phyloP scores from a whole-genome alignment of 2,888 invertebrate species.

The Lepeophtheirus nordmannii region DNA sequence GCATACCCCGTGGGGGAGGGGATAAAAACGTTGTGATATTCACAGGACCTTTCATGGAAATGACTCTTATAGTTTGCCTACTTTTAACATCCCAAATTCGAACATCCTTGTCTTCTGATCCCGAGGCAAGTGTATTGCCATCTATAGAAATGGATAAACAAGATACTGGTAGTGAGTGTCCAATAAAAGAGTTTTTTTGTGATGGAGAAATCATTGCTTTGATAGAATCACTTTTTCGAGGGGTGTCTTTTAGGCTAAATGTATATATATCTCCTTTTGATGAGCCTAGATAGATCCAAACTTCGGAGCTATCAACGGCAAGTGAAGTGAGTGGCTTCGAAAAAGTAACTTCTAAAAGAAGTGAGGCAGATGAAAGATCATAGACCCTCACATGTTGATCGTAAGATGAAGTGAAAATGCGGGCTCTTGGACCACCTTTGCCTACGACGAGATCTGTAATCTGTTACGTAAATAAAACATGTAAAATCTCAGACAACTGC shows the following conservation, averaged over 20 bases:
- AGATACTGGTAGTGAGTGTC: slow-evolving; percentile 53
- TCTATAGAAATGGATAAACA: slow-evolving; percentile 55
- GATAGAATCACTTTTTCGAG: slow-evolving; percentile 35
- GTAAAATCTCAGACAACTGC: not conserved
- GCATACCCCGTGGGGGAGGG: slow-evolving; percentile 37
- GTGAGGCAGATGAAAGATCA: slow-evolving; percentile 50
- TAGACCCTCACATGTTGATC: slow-evolving; percentile 72
- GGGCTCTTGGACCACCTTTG: slow-evolving; percentile 49
- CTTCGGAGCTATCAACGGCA: slow-evolving; percentile 51
- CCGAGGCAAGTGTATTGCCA: slow-evolving; percentile 55
- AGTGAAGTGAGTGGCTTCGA: slow-evolving; percentile 52
- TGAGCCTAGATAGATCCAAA: slow-evolving; percentile 56
- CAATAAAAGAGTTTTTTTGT: slow-evolving; percentile 42
- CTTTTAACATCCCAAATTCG: slow-evolving; percentile 66
- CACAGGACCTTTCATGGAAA: slow-evolving; percentile 52
- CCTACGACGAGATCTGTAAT: slow-evolving; percentile 63
- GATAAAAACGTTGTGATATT: slow-evolving; percentile 52
- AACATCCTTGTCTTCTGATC: slow-evolving; percentile 54
- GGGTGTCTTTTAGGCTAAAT: slow-evolving; percentile 50
- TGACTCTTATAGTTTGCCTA: slow-evolving; percentile 53
- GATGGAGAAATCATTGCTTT: slow-evolving; percentile 41
- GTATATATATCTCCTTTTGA: slow-evolving; percentile 50
- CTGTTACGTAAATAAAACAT: not conserved
- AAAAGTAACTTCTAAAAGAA: slow-evolving; percentile 57
- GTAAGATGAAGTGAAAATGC: slow-evolving; percentile 57